phyloP scores from a whole-genome alignment of 1,140 invertebrate species.

The Scaptomyza hsui region DNA sequence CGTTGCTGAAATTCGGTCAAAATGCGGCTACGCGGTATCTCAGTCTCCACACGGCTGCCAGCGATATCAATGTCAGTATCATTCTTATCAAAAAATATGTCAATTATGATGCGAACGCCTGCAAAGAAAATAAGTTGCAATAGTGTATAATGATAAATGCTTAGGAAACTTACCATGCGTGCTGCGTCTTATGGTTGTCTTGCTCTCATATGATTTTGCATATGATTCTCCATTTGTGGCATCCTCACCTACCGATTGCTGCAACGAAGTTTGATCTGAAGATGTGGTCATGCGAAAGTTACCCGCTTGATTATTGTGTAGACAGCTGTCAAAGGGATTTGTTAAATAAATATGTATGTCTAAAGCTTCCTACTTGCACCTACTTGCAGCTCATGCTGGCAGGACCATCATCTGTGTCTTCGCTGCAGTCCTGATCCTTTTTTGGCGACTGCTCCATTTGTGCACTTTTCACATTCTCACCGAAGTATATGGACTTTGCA shows the following conservation, averaged over 20 bases:
- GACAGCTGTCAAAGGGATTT: neutral
- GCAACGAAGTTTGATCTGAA: constrained; percentile 28
- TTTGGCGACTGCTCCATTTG: constrained; percentile 10
- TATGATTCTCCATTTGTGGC: constrained; percentile 15
- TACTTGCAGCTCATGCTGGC: constrained; percentile 12
- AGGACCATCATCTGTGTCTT: constrained; percentile 19
- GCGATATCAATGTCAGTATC: constrained; percentile 59
- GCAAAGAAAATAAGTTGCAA: neutral
- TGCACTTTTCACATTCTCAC: constrained; percentile 1
- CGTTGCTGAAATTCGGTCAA: constrained; percentile 67
- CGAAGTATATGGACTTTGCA: constrained; percentile 61
- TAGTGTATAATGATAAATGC: neutral
- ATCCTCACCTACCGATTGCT: constrained; percentile 9
- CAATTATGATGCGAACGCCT: constrained; percentile 78
- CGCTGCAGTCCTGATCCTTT: constrained; percentile 4
- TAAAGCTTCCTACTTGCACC: neutral
- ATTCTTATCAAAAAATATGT: constrained; percentile 71
- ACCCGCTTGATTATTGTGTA: neutral
- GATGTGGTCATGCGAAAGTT: constrained; percentile 43
- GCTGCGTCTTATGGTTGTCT: constrained; percentile 67
- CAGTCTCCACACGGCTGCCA: constrained; percentile 73
- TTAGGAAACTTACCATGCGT: constrained; percentile 42
- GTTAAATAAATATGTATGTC: neutral
- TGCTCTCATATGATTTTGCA: constrained; percentile 63
- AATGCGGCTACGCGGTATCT: constrained; percentile 74